These are phyloP conservation scores for Galago senegalensis DNA, from an alignment of 2,797 vertebrate genomes.

Conservation along the genomic window DNA sequence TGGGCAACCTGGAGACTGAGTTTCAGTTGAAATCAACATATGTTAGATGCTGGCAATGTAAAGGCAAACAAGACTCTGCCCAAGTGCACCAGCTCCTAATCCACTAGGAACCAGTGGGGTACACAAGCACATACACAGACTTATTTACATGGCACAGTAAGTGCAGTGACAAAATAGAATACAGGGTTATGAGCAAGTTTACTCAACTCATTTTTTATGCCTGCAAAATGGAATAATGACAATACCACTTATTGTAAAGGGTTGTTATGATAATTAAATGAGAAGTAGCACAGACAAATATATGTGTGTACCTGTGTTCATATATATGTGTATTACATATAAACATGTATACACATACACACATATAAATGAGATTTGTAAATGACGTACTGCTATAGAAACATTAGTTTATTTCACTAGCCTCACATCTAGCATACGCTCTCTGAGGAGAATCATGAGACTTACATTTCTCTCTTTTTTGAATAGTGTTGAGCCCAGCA, in stretches of 20 bases:
- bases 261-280: conserved; percentile 4
- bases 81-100: neutral
- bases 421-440: neutral
- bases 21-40: neutral
- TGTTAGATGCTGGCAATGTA: neutral
- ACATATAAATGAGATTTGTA: neutral
- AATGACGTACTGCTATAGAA: neutral
- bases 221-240: neutral
- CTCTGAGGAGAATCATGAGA: neutral
- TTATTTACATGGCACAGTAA: neutral
- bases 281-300: neutral
- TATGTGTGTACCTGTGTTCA: neutral
- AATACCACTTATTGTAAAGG: neutral
- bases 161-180: neutral
- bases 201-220: neutral
- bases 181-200: neutral
- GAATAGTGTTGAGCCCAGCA: neutral
- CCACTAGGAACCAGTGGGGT: neutral
- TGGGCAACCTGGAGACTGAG: neutral
- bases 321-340: neutral
- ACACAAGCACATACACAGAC: neutral
- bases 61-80: neutral
- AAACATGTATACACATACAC: neutral
- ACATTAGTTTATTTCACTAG: conserved; percentile 5
- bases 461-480: conserved; percentile 14